Base-by-base conservation (phyloP, 1,140 invertebrate species). In the Lasioglossum baleicum region DNA sequence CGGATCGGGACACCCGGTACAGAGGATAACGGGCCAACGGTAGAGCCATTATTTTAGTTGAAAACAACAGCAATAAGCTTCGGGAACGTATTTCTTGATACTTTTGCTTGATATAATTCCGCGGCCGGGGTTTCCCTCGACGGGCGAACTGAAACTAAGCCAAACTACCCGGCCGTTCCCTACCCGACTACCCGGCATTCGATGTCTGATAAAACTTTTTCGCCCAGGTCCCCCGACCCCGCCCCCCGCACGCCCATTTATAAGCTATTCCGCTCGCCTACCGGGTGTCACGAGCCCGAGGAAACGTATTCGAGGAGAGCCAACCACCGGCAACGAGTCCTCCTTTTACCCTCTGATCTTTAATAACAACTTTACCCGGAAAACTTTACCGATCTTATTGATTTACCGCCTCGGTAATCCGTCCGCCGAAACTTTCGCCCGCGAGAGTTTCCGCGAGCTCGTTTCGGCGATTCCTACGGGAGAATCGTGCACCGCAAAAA, bases 41-140 rank as follows among this genome's bases (percentile, higher is more conserved):
- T 61, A 35, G 66, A 15, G 58, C 78, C 77, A 89, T 91, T 88
- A 90, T 90, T 90, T 90, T 70, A 90, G 82, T 92, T 91, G 87
- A 87, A 86, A 92, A 92, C 89, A 92, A 91, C 83, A 86, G 88
- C 90, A 92, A 92, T 92, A 92, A 90, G 86, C 84, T 83, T 78
- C 73, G 63, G 68, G 77, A 85, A 87, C 83, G 84, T 91, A 88
- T 89, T 90, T 92, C 89, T 89, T 90, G 87, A 91, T 90, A 89
- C 85, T 91, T 88, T 88, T 88, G 83, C 84, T 90, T 86, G 84
- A 90, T 89, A 90, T 88, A 87, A 90, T 90, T 90, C 88, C 84
- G 67, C 58, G 82, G 44, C 42, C 73, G 61, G 51, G 75, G 79
- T 22, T 72, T 73, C 84, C 51, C 66, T 70, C 75, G 75, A 58